Evolutionary conservation across 2,113 vertebrate species (phyloP).

Genomic region (Rafetus swinhoei): DNA sequence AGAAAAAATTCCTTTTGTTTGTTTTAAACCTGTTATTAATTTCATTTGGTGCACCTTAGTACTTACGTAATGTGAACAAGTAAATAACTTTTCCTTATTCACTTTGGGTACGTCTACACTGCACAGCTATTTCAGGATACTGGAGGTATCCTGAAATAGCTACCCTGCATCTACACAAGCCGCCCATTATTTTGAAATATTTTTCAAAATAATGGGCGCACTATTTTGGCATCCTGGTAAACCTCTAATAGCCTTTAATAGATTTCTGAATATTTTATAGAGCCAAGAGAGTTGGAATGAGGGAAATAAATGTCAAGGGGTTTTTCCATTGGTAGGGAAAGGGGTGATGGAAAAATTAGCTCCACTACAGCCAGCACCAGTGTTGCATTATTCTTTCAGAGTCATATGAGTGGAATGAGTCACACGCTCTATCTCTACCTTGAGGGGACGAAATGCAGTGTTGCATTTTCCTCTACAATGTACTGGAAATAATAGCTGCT

Average conservation of each 20-base stretch:
- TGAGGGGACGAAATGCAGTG: slow-evolving; percentile 45
- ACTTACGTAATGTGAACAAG: too few species aligned
- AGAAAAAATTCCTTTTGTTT: too few species aligned
- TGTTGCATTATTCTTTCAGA: background rate
- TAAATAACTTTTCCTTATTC: too few species aligned
- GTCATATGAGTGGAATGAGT: slow-evolving; percentile 28
- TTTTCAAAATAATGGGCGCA: too few species aligned
- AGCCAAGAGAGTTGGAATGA: background rate
- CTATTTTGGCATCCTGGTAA: too few species aligned
- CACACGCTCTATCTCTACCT: slow-evolving; percentile 26
- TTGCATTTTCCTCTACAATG: background rate
- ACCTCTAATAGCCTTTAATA: background rate
- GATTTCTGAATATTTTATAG: background rate
- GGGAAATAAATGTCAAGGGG: background rate
- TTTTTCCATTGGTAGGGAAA: background rate
- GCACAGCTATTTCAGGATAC: too few species aligned
- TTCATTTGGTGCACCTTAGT: too few species aligned
- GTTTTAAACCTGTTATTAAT: too few species aligned
- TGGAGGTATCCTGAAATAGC: too few species aligned
- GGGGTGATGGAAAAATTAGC: background rate
- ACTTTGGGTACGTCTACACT: too few species aligned
- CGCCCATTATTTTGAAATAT: too few species aligned
- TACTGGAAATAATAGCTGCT: slow-evolving; percentile 41
- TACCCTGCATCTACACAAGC: too few species aligned
- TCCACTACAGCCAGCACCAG: background rate